Percentiles rank a stretch among this genome's conserved stretches.
phyloP scores from a whole-genome alignment of 2,113 vertebrate genomes.

The Argyrosomus japonicus region DNA sequence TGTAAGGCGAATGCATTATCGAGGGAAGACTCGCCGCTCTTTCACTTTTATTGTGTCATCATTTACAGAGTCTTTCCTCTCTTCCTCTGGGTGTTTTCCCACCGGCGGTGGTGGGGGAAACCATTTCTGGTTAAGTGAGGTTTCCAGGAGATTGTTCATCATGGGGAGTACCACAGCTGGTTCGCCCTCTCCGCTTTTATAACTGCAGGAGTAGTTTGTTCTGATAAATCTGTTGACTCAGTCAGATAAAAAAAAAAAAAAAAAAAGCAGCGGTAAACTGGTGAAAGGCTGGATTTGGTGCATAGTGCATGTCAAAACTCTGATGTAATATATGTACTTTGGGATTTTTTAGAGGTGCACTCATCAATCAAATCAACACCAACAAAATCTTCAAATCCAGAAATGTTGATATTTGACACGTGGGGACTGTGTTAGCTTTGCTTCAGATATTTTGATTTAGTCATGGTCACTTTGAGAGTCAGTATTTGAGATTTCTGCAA shows the following conservation, averaged over 20 bases:
- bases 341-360: neutral
- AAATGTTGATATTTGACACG: neutral
- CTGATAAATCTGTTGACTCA: slow-evolving; percentile 20
- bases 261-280: neutral
- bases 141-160: slow-evolving; percentile 49
- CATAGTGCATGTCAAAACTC: neutral
- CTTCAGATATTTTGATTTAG: neutral
- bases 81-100: slow-evolving; percentile 33
- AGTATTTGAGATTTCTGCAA: neutral
- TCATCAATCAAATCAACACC: neutral
- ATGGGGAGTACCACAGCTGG: slow-evolving; percentile 10
- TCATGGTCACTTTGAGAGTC: neutral
- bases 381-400: neutral
- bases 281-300: neutral
- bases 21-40: neutral
- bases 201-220: slow-evolving; percentile 10
- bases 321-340: neutral
- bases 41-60: slow-evolving; percentile 26
- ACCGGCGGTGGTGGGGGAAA: neutral
- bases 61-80: slow-evolving; percentile 8
- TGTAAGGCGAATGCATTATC: neutral
- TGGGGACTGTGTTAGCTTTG: neutral
- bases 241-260: neutral
- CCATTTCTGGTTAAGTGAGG: slow-evolving; percentile 35
- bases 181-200: slow-evolving; percentile 13